Percentiles rank a stretch among this genome's conserved stretches.
Conservation (phyloP, 2,888 invertebrate genomes). For the Leptopilina myrica region DNA sequence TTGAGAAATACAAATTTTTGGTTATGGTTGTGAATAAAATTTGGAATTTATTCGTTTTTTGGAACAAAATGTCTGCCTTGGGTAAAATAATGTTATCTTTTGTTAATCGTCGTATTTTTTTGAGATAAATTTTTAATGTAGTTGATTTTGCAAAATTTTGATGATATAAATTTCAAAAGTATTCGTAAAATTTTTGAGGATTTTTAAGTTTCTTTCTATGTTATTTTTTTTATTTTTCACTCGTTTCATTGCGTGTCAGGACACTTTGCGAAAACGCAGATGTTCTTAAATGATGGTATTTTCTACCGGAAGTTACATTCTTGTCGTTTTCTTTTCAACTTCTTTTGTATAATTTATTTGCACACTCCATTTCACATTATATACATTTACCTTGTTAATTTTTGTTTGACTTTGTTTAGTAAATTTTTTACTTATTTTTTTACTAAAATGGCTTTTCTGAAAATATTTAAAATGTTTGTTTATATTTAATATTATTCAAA, state of each 20-base stretch:
- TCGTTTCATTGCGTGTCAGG: constrained; percentile 6
- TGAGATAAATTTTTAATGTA: too few species aligned
- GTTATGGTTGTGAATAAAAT: neutral
- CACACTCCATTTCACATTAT: neutral
- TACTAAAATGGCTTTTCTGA: too few species aligned
- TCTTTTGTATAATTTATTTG: constrained; percentile 5
- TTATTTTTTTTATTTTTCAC: neutral
- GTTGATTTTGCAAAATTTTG: too few species aligned
- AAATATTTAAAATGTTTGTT: too few species aligned
- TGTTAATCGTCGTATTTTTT: too few species aligned
- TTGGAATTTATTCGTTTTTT: neutral
- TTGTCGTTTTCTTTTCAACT: neutral
- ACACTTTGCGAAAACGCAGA: neutral
- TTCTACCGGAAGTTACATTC: constrained; percentile 1
- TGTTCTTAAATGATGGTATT: constrained; percentile 10
- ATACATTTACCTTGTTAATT: neutral
- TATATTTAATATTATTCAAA: too few species aligned
- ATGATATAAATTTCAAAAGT: too few species aligned
- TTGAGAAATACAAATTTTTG: constrained; percentile 13
- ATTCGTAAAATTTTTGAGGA: too few species aligned
- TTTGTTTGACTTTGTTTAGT: neutral
- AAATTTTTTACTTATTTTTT: too few species aligned
- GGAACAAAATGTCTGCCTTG: too few species aligned
- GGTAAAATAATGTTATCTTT: too few species aligned
- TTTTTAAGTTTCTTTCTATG: neutral